These are phyloP conservation scores for Rhopalosiphum nymphaeae DNA, from an alignment of 2,888 invertebrate species.

Conservation along the genomic window DNA sequence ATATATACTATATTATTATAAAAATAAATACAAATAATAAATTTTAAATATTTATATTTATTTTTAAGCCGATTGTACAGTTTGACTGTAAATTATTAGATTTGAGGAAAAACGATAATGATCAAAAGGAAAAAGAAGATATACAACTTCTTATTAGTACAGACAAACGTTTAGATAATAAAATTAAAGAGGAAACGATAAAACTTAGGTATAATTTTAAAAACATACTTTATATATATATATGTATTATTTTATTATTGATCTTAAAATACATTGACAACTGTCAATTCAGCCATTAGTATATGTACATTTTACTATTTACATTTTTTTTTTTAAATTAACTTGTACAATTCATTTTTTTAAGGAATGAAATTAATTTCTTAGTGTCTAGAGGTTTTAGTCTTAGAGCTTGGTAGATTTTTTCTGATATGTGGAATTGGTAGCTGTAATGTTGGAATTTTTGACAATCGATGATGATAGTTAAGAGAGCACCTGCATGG, in stretches of 20 bases:
- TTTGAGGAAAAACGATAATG: background rate
- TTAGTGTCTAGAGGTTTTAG: no score
- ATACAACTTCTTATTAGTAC: no score
- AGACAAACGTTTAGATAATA: background rate
- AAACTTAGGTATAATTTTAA: background rate
- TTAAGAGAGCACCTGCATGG: no score
- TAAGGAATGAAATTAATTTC: no score
- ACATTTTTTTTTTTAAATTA: no score
- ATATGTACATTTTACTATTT: no score
- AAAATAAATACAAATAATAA: background rate
- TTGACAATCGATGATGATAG: background rate
- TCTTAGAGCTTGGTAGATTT: background rate
- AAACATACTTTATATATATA: background rate
- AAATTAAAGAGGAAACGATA: background rate
- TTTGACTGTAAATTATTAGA: background rate
- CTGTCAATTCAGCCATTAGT: no score
- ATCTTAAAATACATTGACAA: no score
- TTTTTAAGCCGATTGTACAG: background rate
- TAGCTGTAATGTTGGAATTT: background rate
- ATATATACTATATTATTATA: background rate
- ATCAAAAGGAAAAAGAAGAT: background rate
- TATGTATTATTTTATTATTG: no score
- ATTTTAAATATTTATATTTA: background rate
- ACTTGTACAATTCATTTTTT: no score
- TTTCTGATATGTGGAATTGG: background rate